Conservation (phyloP, 2,888 invertebrate genomes). For the Silvanus unidentatus region DNA sequence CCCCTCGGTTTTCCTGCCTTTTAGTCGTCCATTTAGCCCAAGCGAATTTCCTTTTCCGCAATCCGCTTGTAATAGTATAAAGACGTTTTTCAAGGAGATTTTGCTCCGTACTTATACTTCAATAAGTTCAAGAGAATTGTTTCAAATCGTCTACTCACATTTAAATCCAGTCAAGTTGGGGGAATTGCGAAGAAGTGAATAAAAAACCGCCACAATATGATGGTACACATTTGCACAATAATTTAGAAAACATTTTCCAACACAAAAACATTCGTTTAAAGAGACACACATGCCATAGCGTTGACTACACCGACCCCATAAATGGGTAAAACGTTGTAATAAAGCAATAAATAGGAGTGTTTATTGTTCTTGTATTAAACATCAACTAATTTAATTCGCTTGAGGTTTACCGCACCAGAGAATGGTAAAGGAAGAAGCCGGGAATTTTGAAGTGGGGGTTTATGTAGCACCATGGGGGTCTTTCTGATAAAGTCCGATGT, state of each 20-base stretch:
- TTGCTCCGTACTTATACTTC: too few species aligned
- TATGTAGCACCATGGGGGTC: conserved; percentile 26
- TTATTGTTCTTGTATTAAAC: conserved; percentile 31
- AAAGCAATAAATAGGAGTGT: conserved; percentile 30
- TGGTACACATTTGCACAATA: too few species aligned
- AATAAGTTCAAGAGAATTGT: too few species aligned
- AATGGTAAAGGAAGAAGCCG: conserved; percentile 15
- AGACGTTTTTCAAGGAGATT: too few species aligned
- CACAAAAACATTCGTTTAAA: too few species aligned
- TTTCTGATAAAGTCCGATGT: conserved; percentile 15
- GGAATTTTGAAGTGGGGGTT: conserved; percentile 25
- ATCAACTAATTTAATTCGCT: conserved; percentile 39
- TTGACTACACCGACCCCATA: too few species aligned
- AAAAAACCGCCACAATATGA: background rate
- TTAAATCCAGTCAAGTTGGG: too few species aligned
- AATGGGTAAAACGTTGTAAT: conserved; percentile 7
- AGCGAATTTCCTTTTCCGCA: conserved; percentile 19
- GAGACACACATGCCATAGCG: too few species aligned
- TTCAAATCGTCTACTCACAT: too few species aligned
- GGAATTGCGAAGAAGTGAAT: background rate
- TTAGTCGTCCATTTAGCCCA: conserved; percentile 26
- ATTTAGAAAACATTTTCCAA: too few species aligned
- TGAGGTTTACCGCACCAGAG: conserved; percentile 32
- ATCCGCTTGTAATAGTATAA: background rate
- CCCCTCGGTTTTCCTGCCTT: conserved; percentile 22